phyloP scores from a whole-genome alignment of 2,888 invertebrate species.

The Microplitis deprimator region DNA sequence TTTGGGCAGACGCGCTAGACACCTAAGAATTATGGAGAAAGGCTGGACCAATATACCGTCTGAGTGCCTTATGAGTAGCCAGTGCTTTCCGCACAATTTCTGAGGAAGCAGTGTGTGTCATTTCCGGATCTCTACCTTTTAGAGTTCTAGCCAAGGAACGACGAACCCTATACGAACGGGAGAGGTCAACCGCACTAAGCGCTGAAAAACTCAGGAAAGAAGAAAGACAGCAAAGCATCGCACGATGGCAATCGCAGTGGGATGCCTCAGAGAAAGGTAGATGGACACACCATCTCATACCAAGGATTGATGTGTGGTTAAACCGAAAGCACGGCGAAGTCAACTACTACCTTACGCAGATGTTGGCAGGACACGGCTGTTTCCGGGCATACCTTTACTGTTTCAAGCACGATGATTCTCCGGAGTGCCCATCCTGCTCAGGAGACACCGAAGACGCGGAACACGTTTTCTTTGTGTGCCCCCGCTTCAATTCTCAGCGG shows the following conservation, averaged over 20 bases:
- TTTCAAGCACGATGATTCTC: too few species aligned
- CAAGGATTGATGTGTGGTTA: neutral
- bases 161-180: neutral
- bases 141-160: neutral
- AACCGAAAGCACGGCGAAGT: neutral
- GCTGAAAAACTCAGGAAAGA: neutral
- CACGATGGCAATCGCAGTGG: neutral
- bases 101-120: too few species aligned
- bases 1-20: slow-evolving; percentile 43
- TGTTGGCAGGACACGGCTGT: slow-evolving; percentile 2
- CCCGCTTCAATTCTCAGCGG: too few species aligned
- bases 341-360: neutral
- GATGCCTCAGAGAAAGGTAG: neutral
- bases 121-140: neutral
- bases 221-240: neutral
- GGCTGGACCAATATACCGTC: slow-evolving; percentile 36
- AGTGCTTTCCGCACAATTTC: slow-evolving; percentile 13
- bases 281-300: neutral
- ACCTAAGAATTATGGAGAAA: slow-evolving; percentile 17
- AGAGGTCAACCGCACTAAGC: neutral
- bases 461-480: too few species aligned
- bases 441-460: too few species aligned
- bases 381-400: too few species aligned
- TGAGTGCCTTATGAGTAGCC: slow-evolving; percentile 40
- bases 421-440: too few species aligned